Conservation (phyloP, 2,113 vertebrate genomes). For the Corythaeola cristata region DNA sequence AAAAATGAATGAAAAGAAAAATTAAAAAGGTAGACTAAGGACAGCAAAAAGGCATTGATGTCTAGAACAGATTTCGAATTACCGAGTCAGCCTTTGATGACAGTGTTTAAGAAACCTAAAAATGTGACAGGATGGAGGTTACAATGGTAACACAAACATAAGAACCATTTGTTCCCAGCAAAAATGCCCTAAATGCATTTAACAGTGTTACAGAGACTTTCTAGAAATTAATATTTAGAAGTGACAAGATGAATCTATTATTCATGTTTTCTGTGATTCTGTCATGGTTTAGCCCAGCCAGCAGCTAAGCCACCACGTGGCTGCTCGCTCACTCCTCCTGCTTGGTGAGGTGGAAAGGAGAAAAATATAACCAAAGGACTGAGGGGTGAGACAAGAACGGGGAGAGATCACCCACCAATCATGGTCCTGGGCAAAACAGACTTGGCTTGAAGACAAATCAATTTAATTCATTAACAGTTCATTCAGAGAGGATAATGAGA, state of each 20-base stretch:
- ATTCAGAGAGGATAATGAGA: too few species aligned
- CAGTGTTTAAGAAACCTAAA: neutral
- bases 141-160: neutral
- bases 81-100: slow-evolving; percentile 8
- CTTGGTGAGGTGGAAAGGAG: too few species aligned
- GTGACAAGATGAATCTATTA: neutral
- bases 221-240: neutral
- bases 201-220: neutral
- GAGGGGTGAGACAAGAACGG: too few species aligned
- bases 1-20: slow-evolving; percentile 46
- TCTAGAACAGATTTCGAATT: slow-evolving; percentile 27
- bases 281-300: too few species aligned
- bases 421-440: too few species aligned
- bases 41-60: neutral
- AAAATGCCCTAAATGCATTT: neutral
- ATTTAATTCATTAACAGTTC: too few species aligned
- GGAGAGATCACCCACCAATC: too few species aligned
- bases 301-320: too few species aligned
- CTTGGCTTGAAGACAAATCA: too few species aligned
- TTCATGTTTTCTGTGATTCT: neutral
- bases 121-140: neutral
- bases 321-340: too few species aligned
- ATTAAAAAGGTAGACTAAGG: neutral
- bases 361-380: too few species aligned
- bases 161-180: neutral